Evolutionary conservation across 2,797 vertebrate genomes (phyloP).

Genomic region (Xerus rutilus): DNA sequence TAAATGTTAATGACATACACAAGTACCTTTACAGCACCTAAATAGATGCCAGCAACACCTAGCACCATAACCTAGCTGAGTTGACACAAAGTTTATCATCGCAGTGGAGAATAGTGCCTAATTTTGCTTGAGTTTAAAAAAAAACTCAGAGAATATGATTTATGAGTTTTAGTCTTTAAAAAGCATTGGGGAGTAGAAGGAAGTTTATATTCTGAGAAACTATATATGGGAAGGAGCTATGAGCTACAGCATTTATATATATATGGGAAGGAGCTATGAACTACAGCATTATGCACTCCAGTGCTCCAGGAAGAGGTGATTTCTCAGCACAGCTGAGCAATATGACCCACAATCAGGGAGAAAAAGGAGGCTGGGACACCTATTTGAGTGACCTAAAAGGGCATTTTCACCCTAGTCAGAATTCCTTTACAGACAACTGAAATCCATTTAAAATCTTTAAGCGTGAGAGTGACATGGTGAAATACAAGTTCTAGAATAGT

Average conservation of each 20-base stretch:
- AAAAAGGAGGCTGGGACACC: rapidly evolving
- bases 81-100: not conserved
- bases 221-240: not conserved
- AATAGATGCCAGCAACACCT: not conserved
- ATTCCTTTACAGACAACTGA: not conserved
- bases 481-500: not conserved
- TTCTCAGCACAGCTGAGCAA: not conserved
- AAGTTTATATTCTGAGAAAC: not conserved
- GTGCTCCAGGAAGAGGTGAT: not conserved
- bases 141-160: not conserved
- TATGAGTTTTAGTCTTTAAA: not conserved
- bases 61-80: not conserved
- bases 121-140: not conserved
- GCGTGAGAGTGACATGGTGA: too few relatives aligned
- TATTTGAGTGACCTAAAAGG: not conserved
- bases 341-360: rapidly evolving
- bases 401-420: not conserved
- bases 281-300: rapidly evolving
- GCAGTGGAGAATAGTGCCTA: not conserved
- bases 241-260: not conserved
- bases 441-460: not conserved
- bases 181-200: not conserved
- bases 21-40: not conserved
- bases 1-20: not conserved
- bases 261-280: not conserved